Base-by-base conservation (phyloP, 2,888 invertebrate genomes). In the Lasiommata megera region DNA sequence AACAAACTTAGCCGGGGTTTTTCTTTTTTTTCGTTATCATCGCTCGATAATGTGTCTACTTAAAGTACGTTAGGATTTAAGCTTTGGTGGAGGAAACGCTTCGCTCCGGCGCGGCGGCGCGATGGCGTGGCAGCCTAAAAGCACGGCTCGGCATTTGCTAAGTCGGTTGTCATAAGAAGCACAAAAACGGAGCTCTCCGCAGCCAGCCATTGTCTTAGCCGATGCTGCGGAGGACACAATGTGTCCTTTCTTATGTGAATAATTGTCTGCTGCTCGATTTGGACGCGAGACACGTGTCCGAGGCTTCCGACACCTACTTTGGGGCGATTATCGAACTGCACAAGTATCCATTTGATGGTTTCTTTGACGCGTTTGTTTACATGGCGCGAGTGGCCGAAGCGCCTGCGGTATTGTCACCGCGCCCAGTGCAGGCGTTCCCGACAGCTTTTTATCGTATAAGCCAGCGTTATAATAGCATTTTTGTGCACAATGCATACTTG, bases 321-420 rank as follows among this genome's bases (percentile, higher is more conserved):
- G 14, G 14, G 29, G 29, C 47, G 57, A 64, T 62, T 62, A 58
- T 64, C 70, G 68, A 65, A 63, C 67, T 61, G 73, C 78, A 77
- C 76, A 72, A 80, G 79, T 54, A 57, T 62, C 60, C 43, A 29
- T 44, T 60, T 47, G 62, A 60, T 54, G 46, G 60, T 52, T 62
- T 60, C 60, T 62, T 62, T 57, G 60, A 57, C 62, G 48, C 60
- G 51, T 55, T 46, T 31, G 43, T 54, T 56, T 29, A 50, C 59
- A 37, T 36, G 46, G 37, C 17, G 37, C 43, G 54, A 18, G 14
- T 50, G 34, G 16, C 12, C 48, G 47, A 31, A 28, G 61, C 53
- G 48, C 40, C 46, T 40, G 43, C 14, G 43, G 17, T 50, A 38
- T 53, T 29, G 23, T 52, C 6, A 12, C 6, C 17, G 17, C n/a